phyloP scores from a whole-genome alignment of 2,797 vertebrate species.

The Chloroceryle inda region DNA sequence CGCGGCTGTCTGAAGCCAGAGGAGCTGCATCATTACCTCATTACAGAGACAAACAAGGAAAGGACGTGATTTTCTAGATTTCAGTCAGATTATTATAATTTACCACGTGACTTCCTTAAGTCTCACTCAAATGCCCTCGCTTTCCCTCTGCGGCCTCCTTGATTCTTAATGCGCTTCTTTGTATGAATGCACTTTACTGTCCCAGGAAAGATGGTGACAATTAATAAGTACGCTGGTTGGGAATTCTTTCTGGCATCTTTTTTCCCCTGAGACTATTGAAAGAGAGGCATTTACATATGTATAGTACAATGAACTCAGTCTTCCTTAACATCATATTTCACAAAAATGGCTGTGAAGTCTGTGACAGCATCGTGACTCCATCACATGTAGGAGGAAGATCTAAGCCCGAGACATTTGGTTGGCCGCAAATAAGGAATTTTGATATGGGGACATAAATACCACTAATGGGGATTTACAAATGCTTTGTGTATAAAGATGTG shows the following conservation, averaged over 20 bases:
- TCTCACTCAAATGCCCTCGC: slow-evolving; percentile 19
- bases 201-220: slow-evolving; percentile 53
- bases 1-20: not conserved
- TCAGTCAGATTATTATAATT: slow-evolving; percentile 26
- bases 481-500: not conserved
- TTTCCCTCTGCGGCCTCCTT: not conserved
- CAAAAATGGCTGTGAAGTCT: slow-evolving; percentile 73
- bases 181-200: slow-evolving; percentile 27
- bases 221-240: slow-evolving; percentile 27
- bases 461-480: slow-evolving; percentile 38
- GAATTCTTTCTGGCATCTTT: slow-evolving; percentile 60
- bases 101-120: not conserved
- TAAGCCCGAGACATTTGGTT: slow-evolving; percentile 63
- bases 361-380: slow-evolving; percentile 61
- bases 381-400: slow-evolving; percentile 64
- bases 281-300: slow-evolving; percentile 73
- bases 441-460: slow-evolving; percentile 54
- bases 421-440: slow-evolving; percentile 75
- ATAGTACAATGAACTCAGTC: slow-evolving; percentile 68
- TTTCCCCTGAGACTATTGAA: slow-evolving; percentile 54
- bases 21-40: slow-evolving; percentile 14
- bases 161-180: not conserved
- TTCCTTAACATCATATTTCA: slow-evolving; percentile 73
- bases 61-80: slow-evolving; percentile 14
- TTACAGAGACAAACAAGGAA: slow-evolving; percentile 15